Base-by-base conservation (phyloP, 2,113 vertebrate species). In the Istiophorus platypterus region DNA sequence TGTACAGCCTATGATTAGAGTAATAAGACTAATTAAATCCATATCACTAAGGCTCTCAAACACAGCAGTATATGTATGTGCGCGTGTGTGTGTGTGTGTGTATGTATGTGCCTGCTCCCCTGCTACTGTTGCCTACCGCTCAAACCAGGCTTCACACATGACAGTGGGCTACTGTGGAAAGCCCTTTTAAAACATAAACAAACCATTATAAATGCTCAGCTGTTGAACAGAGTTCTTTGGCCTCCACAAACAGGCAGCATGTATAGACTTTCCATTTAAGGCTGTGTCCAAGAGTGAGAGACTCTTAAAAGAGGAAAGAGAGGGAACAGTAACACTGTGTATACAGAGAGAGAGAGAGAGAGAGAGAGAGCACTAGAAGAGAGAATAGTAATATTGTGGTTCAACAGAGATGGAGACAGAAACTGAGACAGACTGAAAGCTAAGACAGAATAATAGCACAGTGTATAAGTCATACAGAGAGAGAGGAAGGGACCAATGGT, bases 231-330 rank as follows among this genome's bases (percentile, higher is more conserved):
- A 76, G 84, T 74, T 88, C 76, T 87, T 74, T 79, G 78, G 87
- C 83, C 73, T 80, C 80, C 80, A 58, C 86, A 91, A 84, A 90
- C 89, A 85, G 78, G 83, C 84, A 78, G 85, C 91, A 89, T 54
- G 85, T 89, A 94, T 92, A 94, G 92, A 89, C 93, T 93, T 92
- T 92, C 92, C 92, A 93, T 94, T 92, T 94, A 91, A 92, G 92
- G 91, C 80, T 20, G 45, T 8, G 75, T 90, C 77, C 81, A 78
- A 80, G 85, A 88, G 85, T 34, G 29, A 72, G 81, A 84, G 84
- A 85, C 78, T 87, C 86, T 81, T 72, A 77, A 90, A 87, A 77
- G 83, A 89, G 87, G 88, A 88, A 89, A 89, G 82, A 79, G 71
- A 90, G 79, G 82, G 88, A 90, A 91, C 87, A 89, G 85, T 91